Evolutionary conservation across 2,888 invertebrate genomes (phyloP).

Genomic region (Tetropium fuscum): DNA sequence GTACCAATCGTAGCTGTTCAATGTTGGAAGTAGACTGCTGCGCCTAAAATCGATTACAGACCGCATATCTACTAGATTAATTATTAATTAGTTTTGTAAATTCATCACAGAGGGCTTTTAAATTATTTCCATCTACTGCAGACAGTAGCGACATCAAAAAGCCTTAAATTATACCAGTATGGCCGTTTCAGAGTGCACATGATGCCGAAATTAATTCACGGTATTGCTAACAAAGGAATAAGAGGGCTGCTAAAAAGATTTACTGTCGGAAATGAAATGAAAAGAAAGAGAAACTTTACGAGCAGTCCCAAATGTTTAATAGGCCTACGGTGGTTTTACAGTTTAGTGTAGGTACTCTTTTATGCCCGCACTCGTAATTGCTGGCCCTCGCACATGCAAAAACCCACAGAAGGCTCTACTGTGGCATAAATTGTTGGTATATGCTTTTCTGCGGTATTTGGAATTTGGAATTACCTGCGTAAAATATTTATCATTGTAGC

Average conservation of each 20-base stretch:
- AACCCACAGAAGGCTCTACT: conserved; percentile 11
- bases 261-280: conserved; percentile 25
- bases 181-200: conserved; percentile 12
- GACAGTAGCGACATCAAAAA: conserved; percentile 14
- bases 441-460: too few relatives aligned
- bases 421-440: conserved; percentile 21
- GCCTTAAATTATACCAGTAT: conserved; percentile 16
- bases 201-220: conserved; percentile 27
- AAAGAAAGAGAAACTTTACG: conserved; percentile 28
- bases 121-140: conserved; percentile 9
- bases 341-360: conserved; percentile 26
- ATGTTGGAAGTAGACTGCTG: too few relatives aligned
- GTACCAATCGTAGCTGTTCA: too few relatives aligned
- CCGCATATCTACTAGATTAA: too few relatives aligned
- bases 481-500: too few relatives aligned
- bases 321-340: conserved; percentile 26
- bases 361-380: conserved; percentile 15
- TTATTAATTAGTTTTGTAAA: too few relatives aligned
- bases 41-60: too few relatives aligned
- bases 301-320: conserved; percentile 25
- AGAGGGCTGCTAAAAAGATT: conserved; percentile 19
- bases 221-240: conserved; percentile 20
- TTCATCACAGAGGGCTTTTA: too few relatives aligned
- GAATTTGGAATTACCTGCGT: too few relatives aligned
- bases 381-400: conserved; percentile 18